Conservation (phyloP, 2,888 invertebrate genomes). For the Melikaiella ostensackeni region DNA sequence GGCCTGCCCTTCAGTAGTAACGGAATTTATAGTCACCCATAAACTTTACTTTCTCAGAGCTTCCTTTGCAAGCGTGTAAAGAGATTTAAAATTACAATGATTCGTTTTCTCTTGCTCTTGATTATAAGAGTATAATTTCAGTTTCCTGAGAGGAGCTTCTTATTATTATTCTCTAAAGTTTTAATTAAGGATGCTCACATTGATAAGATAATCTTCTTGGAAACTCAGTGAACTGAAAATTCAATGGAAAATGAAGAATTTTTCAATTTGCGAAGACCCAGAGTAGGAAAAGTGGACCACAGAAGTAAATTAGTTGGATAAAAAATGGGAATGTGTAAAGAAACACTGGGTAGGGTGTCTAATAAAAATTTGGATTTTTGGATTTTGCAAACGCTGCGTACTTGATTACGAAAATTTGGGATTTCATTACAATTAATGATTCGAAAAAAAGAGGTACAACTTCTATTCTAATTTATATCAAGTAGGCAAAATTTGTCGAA, state of each 20-base stretch:
- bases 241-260: not conserved
- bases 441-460: too few relatives aligned
- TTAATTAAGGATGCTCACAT: not conserved
- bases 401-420: too few relatives aligned
- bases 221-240: not conserved
- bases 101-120: not conserved
- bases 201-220: not conserved
- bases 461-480: too few relatives aligned
- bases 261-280: not conserved
- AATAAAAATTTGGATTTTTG: too few relatives aligned
- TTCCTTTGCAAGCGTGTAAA: too few relatives aligned
- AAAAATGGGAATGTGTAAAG: not conserved
- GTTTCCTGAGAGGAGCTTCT: not conserved
- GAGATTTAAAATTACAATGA: not conserved
- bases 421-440: too few relatives aligned
- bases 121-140: not conserved
- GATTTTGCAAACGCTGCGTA: too few relatives aligned
- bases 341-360: too few relatives aligned
- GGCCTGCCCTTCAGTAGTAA: too few relatives aligned
- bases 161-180: not conserved
- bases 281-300: not conserved
- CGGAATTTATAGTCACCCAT: too few relatives aligned
- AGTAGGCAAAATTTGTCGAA: too few relatives aligned
- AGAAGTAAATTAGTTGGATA: not conserved
- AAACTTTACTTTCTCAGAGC: too few relatives aligned